A percentile compares a stretch with the other conserved stretches of the same genome.
Evolutionary conservation across 2,113 vertebrate species (phyloP).

Genomic region (Halcyon malimbica): DNA sequence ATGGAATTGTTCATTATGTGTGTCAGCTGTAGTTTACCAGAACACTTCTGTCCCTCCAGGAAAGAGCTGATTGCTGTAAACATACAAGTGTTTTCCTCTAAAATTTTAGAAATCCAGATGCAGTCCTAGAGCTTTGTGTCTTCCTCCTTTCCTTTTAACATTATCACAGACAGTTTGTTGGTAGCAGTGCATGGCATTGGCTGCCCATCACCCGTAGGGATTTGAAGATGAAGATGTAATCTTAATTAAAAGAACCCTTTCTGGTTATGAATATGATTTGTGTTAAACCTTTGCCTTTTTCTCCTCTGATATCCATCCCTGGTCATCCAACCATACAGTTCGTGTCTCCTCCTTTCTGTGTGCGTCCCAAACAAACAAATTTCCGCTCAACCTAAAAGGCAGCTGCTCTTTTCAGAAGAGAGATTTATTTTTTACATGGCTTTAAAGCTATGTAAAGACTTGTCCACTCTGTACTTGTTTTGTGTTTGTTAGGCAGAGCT

Average conservation of each 20-base stretch:
- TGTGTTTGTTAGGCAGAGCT: no score
- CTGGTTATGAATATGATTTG: background rate
- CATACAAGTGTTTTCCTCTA: background rate
- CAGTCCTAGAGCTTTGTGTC: background rate
- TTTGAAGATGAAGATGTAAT: background rate
- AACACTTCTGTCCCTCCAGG: background rate
- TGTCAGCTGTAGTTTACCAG: slow-evolving; percentile 34
- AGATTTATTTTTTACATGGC: background rate
- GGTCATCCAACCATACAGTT: background rate
- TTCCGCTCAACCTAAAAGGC: background rate
- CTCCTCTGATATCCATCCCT: background rate
- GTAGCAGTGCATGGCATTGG: no score
- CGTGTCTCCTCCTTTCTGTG: background rate
- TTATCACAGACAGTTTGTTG: background rate
- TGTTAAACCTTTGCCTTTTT: background rate
- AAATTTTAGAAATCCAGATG: background rate
- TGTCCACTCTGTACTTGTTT: background rate
- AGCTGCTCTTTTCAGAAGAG: background rate
- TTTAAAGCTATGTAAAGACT: background rate
- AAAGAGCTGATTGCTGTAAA: slow-evolving; percentile 14
- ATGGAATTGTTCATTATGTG: slow-evolving; percentile 46
- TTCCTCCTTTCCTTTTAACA: background rate
- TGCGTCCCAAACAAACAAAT: background rate
- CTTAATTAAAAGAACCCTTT: background rate
- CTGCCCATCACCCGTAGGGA: background rate